A percentile compares a stretch with the other conserved stretches of the same genome.
These are phyloP conservation scores for Amblyopsis hoosieri DNA, from an alignment of 2,797 vertebrate species.

Conservation along the genomic window DNA sequence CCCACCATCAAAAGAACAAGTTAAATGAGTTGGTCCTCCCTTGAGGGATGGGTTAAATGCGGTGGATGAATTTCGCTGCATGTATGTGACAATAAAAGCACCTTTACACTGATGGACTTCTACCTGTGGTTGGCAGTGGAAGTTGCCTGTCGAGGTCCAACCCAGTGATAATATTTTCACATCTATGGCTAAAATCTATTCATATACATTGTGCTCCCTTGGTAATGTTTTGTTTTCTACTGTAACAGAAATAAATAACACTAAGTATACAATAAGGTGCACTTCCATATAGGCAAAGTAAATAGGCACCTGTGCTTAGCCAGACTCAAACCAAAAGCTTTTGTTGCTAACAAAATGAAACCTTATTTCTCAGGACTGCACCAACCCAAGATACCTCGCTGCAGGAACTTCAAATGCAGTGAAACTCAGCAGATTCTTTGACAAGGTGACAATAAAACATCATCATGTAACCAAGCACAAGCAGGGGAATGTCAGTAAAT, in stretches of 20 bases:
- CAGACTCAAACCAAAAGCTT: neutral
- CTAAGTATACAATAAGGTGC: neutral
- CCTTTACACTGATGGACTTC: too few species aligned
- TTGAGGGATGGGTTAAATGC: too few species aligned
- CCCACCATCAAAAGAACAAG: too few species aligned
- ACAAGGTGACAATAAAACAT: conserved; percentile 84
- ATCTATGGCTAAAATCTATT: neutral
- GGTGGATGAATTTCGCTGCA: too few species aligned
- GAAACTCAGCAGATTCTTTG: conserved; percentile 97
- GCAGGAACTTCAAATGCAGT: conserved; percentile 98
- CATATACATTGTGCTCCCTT: too few species aligned
- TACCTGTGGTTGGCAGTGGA: too few species aligned
- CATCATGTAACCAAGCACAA: too few species aligned
- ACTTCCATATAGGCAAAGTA: neutral
- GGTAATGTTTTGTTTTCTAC: too few species aligned
- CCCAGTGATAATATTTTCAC: neutral
- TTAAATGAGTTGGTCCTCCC: too few species aligned
- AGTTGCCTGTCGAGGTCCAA: neutral
- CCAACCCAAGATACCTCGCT: conserved; percentile 91
- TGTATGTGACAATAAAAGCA: too few species aligned
- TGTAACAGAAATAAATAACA: too few species aligned
- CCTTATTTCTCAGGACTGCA: conserved; percentile 86
- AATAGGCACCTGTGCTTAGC: neutral
- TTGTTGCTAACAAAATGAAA: conserved; percentile 14
- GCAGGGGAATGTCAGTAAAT: too few species aligned